Evolutionary conservation across 2,797 vertebrate species (phyloP).

Genomic region (Tenualosa ilisha): DNA sequence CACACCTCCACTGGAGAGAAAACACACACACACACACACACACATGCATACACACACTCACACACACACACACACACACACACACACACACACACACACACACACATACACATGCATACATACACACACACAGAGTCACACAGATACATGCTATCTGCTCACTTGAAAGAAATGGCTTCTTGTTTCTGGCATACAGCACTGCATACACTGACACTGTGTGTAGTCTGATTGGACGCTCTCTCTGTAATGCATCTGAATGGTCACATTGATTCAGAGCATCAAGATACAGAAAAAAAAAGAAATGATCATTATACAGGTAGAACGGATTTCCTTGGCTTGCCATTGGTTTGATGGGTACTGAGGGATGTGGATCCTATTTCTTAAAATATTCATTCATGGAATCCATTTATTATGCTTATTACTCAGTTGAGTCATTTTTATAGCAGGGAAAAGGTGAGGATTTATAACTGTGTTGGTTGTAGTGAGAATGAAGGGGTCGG

Average conservation of each 20-base stretch:
- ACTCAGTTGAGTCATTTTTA: neutral
- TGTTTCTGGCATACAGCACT: neutral
- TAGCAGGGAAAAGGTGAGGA: neutral
- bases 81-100: neutral
- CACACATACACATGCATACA: neutral
- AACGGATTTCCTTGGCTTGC: neutral
- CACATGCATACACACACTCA: neutral
- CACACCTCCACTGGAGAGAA: neutral
- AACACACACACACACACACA: neutral
- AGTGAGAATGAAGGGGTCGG: neutral
- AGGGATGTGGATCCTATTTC: neutral
- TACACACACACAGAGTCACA: neutral
- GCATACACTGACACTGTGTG: neutral
- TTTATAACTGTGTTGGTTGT: neutral
- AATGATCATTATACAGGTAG: neutral
- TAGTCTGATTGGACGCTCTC: neutral
- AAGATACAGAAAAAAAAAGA: neutral
- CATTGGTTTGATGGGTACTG: neutral
- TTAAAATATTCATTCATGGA: slow-evolving; percentile 1
- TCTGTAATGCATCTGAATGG: neutral
- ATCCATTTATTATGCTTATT: neutral
- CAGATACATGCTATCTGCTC: neutral
- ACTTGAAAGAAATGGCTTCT: neutral
- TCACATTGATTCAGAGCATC: neutral
- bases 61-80: neutral